phyloP scores from a whole-genome alignment of 2,888 invertebrate genomes.

The Cybosia mesomella region DNA sequence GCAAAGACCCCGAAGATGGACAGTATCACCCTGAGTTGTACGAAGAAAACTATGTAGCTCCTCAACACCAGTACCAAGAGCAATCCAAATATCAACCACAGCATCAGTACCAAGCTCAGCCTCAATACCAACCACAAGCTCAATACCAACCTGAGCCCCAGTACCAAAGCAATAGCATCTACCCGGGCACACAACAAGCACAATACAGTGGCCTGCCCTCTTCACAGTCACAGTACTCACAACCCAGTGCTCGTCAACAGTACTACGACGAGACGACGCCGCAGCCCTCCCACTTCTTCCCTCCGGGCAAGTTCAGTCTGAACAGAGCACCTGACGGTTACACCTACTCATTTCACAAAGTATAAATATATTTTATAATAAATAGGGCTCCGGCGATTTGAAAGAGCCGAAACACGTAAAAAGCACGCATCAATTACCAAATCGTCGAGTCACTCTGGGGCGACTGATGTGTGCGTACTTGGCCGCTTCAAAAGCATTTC shows the following conservation, averaged over 20 bases:
- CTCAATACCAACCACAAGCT: conserved; percentile 69
- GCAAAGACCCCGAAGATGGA: conserved; percentile 82
- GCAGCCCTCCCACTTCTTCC: conserved; percentile 92
- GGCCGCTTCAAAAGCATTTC: conserved; percentile 79
- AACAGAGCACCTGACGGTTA: conserved; percentile 96
- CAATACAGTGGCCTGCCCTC: conserved; percentile 81
- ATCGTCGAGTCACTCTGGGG: conserved; percentile 79
- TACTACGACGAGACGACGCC: conserved; percentile 89
- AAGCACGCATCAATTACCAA: conserved; percentile 80
- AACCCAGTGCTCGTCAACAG: conserved; percentile 70
- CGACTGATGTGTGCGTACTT: conserved; percentile 64
- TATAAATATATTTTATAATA: conserved; percentile 73
- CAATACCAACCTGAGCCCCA: conserved; percentile 71
- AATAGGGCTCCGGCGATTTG: conserved; percentile 73
- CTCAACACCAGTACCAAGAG: conserved; percentile 72
- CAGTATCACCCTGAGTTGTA: conserved; percentile 85
- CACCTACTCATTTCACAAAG: conserved; percentile 94
- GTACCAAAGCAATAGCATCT: conserved; percentile 79
- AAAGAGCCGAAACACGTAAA: conserved; percentile 72
- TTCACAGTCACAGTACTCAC: conserved; percentile 71
- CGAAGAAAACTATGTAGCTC: conserved; percentile 78
- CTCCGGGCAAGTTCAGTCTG: conserved; percentile 94
- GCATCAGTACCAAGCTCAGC: conserved; percentile 70
- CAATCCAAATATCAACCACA: conserved; percentile 72
- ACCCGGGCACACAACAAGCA: conserved; percentile 81